Evolutionary conservation across 2,888 invertebrate species (phyloP).

Genomic region (Lomographa bimaculata): DNA sequence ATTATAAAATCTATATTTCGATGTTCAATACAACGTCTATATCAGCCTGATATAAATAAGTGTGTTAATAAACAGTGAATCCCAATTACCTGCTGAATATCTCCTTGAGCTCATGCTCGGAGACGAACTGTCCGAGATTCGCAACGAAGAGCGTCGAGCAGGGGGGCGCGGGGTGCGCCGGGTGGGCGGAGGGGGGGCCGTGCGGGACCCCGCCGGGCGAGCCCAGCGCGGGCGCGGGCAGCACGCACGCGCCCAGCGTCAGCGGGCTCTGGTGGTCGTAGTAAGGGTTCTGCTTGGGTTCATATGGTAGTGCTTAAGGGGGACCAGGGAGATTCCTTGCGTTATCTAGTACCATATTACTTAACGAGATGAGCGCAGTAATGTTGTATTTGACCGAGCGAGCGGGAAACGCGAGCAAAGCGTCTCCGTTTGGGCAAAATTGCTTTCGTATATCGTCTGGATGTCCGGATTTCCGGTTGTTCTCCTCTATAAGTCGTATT

Average conservation of each 20-base stretch:
- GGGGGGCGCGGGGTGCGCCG: constrained; percentile 89
- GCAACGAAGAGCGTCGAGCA: constrained; percentile 99
- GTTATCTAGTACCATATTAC: too few species aligned
- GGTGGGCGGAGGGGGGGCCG: constrained; percentile 86
- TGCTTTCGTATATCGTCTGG: too few species aligned
- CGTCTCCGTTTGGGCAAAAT: too few species aligned
- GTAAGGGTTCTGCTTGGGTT: constrained; percentile 50
- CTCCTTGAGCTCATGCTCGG: constrained; percentile 99
- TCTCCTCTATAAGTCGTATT: too few species aligned
- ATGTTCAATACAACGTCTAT: too few species aligned
- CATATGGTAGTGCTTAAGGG: constrained; percentile 11
- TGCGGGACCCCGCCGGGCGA: constrained; percentile 91
- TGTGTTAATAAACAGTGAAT: constrained; percentile 7
- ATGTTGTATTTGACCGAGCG: too few species aligned
- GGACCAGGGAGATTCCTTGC: too few species aligned
- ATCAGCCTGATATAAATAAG: constrained; percentile 13
- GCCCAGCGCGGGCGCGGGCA: constrained; percentile 96
- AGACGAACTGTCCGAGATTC: constrained; percentile 98
- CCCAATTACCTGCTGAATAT: constrained; percentile 95
- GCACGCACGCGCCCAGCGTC: constrained; percentile 90
- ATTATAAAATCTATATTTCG: too few species aligned
- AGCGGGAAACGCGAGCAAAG: too few species aligned
- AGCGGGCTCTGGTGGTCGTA: constrained; percentile 65
- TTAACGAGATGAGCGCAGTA: too few species aligned
- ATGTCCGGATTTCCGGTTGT: too few species aligned